These are phyloP conservation scores for Morone saxatilis DNA, from an alignment of 2,113 vertebrate genomes.

Conservation along the genomic window DNA sequence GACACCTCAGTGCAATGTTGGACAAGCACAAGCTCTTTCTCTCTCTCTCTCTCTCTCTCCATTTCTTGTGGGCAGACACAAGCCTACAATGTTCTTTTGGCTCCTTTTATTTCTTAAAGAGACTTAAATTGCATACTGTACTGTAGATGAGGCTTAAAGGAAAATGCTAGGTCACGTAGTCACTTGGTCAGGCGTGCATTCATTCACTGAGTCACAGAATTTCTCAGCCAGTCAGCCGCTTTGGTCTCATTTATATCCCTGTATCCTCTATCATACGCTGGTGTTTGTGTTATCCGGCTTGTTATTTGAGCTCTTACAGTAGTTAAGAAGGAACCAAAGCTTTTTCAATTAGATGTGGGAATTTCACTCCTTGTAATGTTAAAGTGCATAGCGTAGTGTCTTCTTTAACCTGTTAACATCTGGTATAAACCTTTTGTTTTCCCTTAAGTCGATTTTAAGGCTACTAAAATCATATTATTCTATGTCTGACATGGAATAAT, in stretches of 20 bases:
- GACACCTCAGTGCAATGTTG: conserved; percentile 71
- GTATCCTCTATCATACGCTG: background rate
- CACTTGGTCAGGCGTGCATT: background rate
- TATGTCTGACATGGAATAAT: no score
- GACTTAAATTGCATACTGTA: background rate
- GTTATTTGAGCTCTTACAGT: background rate
- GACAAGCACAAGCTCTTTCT: conserved; percentile 42
- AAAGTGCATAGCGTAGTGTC: background rate
- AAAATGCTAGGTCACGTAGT: conserved; percentile 26
- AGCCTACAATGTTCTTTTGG: background rate
- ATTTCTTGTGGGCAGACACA: background rate
- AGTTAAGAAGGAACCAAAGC: background rate
- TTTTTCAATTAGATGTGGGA: background rate
- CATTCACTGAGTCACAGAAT: conserved; percentile 19
- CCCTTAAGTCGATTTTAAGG: background rate
- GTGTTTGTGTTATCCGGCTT: background rate
- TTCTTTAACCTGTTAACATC: background rate
- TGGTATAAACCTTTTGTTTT: no score
- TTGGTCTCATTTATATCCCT: background rate
- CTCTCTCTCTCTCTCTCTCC: background rate
- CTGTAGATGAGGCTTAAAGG: conserved; percentile 12
- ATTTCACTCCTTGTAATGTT: background rate
- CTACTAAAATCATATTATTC: background rate
- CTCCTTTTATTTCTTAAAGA: background rate
- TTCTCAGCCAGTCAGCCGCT: background rate